A percentile compares a stretch with the other conserved stretches of the same genome.
These are phyloP conservation scores for Agrochola lota DNA, from an alignment of 2,888 invertebrate species.

Conservation along the genomic window DNA sequence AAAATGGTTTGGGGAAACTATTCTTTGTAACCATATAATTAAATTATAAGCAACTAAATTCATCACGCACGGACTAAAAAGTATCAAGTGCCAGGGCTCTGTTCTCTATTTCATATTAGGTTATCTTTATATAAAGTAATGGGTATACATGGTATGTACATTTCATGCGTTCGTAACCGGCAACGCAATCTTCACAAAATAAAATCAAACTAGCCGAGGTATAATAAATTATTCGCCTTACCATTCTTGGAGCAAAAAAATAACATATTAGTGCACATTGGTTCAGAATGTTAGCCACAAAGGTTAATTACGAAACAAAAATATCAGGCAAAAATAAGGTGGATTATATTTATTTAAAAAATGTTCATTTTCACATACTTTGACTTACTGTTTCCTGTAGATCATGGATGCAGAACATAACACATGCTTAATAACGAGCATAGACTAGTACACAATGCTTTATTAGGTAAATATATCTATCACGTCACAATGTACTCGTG, in stretches of 20 bases:
- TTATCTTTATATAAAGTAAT: slow-evolving; percentile 43
- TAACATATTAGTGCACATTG: slow-evolving; percentile 80
- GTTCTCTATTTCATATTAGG: slow-evolving; percentile 59
- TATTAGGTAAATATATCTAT: slow-evolving; percentile 68
- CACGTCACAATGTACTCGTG: slow-evolving; percentile 70
- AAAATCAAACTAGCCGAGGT: slow-evolving; percentile 71
- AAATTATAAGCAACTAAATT: slow-evolving; percentile 52
- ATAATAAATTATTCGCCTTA: slow-evolving; percentile 68
- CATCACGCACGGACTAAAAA: slow-evolving; percentile 52
- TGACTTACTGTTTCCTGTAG: slow-evolving; percentile 95
- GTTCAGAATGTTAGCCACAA: slow-evolving; percentile 87
- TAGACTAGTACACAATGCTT: slow-evolving; percentile 82
- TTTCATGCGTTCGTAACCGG: slow-evolving; percentile 71
- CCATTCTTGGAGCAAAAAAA: slow-evolving; percentile 78
- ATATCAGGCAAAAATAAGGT: slow-evolving; percentile 83
- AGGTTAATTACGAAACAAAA: slow-evolving; percentile 84
- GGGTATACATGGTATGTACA: slow-evolving; percentile 53
- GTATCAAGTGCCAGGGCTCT: slow-evolving; percentile 67
- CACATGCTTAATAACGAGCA: slow-evolving; percentile 89
- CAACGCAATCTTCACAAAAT: slow-evolving; percentile 70
- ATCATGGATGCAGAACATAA: slow-evolving; percentile 90
- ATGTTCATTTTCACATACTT: slow-evolving; percentile 85
- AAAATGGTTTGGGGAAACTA: slow-evolving; percentile 24
- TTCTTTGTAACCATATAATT: slow-evolving; percentile 29
- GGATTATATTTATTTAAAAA: slow-evolving; percentile 75